A percentile compares a stretch with the other conserved stretches of the same genome.
These are phyloP conservation scores for Drosophila navojoa DNA, from an alignment of 1,140 invertebrate species.

Conservation along the genomic window DNA sequence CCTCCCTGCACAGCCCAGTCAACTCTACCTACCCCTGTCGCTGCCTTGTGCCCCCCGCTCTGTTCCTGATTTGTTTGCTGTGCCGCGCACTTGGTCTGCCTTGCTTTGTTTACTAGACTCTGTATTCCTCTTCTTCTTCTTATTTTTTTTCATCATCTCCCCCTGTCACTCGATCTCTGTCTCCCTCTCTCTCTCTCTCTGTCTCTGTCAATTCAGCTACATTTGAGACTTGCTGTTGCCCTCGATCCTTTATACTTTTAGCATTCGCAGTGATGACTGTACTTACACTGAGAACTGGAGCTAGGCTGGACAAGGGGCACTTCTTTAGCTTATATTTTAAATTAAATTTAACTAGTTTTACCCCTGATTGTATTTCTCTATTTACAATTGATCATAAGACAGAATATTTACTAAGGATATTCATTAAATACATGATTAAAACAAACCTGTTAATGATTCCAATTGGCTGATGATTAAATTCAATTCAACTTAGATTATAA, in stretches of 20 bases:
- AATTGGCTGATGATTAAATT: no score
- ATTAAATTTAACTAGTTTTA: no score
- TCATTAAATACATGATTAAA: no score
- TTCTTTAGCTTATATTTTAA: no score
- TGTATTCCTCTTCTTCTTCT: not conserved
- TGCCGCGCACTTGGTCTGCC: constrained; percentile 39
- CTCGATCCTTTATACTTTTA: constrained; percentile 52
- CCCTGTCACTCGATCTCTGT: not conserved
- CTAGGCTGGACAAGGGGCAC: not conserved
- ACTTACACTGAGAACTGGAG: constrained; percentile 31
- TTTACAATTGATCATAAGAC: no score
- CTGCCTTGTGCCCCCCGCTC: not conserved
- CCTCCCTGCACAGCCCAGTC: not conserved
- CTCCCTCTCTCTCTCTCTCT: not conserved
- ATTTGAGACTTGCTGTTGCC: constrained; percentile 14
- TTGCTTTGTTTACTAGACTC: constrained; percentile 33
- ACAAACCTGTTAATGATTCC: no score
- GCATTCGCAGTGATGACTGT: constrained; percentile 49
- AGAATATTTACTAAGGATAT: no score
- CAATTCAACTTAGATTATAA: no score
- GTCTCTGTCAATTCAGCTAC: not conserved
- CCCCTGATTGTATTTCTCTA: no score
- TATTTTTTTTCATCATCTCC: not conserved
- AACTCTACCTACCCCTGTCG: not conserved
- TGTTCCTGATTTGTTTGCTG: constrained; percentile 41